Evolutionary conservation across 2,888 invertebrate genomes (phyloP).

Genomic region (Chelonus formosanus): DNA sequence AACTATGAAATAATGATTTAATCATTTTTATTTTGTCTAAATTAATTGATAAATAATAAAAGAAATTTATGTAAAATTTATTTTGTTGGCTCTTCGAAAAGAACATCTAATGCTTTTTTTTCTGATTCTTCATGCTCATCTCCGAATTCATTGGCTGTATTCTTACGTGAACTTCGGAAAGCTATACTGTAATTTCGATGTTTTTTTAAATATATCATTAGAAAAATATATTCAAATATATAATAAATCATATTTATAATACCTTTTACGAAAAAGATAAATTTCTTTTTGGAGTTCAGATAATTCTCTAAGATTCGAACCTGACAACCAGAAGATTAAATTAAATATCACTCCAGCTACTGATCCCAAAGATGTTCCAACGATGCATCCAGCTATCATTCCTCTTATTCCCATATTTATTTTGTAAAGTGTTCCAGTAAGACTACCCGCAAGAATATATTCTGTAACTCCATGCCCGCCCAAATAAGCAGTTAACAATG

Average conservation of each 20-base stretch:
- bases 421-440: constrained; percentile 76
- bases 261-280: constrained; percentile 53
- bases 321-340: constrained; percentile 69
- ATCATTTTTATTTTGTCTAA: constrained; percentile 26
- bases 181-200: constrained; percentile 19
- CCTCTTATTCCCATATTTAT: constrained; percentile 75
- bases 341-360: constrained; percentile 70
- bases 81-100: too few relatives aligned
- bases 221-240: background rate
- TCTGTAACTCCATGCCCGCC: constrained; percentile 75
- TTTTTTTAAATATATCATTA: constrained; percentile 6
- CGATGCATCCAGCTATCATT: constrained; percentile 72
- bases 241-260: background rate
- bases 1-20: too few relatives aligned
- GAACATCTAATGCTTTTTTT: too few relatives aligned
- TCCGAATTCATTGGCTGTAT: too few relatives aligned
- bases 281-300: constrained; percentile 67
- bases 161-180: too few relatives aligned
- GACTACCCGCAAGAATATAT: constrained; percentile 72
- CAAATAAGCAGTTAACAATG: constrained; percentile 73
- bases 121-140: too few relatives aligned
- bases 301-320: constrained; percentile 73
- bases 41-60: too few relatives aligned
- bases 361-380: constrained; percentile 73
- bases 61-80: too few relatives aligned